Evolutionary conservation across 2,113 vertebrate genomes (phyloP), one percentile per base, ranked within the genome.

Genomic region (Dicrurus megarhynchus): DNA sequence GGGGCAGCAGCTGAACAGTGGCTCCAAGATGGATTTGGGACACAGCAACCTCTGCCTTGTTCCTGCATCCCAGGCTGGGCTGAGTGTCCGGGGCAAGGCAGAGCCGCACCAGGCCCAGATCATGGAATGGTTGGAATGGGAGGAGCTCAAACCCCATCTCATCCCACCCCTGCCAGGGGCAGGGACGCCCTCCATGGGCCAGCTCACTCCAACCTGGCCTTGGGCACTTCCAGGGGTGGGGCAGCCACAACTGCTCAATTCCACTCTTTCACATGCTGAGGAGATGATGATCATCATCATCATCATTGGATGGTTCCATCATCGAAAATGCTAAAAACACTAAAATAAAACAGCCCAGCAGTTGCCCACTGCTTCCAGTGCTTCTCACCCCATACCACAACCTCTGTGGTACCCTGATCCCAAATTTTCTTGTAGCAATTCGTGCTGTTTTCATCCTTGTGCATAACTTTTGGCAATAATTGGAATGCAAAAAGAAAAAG

Each of bases 251-350:
- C 0, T 46, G 27, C 19, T 70, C 35, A 4, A 0, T 5, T 26
- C 11, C 27, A 5, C 3, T 55, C 28, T 11, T 9, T 41, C 37
- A 26, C 15, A 37, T 33, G 28, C 61, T 9, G n/a, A n/a, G 33
- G 37, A 8, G 20, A 14, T n/a, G 37, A 24, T 53, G 57, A 23
- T 26, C 16, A 10, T 44, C 27, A 14, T 74, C 24, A 21, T 69
- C 32, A 11, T 14, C 26, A 11, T 2, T 17, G 22, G 32, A 21
- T 24, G n/a, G 2, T 55, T 69, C 23, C 56, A 39, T 32, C 30
- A 2, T 2, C 0, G 0, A 70, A 90, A 89, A 37, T 8, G 7
- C 32, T 23, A 11, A 46, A 49, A 74, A 19, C 15, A 12, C 4
- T 8, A 7, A 53, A 67, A 69, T 3, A 17, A 53, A 37, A 9